Percentiles rank a stretch among this genome's conserved stretches.
phyloP scores from a whole-genome alignment of 2,797 vertebrate genomes.

The Lagocephalus sceleratus region DNA sequence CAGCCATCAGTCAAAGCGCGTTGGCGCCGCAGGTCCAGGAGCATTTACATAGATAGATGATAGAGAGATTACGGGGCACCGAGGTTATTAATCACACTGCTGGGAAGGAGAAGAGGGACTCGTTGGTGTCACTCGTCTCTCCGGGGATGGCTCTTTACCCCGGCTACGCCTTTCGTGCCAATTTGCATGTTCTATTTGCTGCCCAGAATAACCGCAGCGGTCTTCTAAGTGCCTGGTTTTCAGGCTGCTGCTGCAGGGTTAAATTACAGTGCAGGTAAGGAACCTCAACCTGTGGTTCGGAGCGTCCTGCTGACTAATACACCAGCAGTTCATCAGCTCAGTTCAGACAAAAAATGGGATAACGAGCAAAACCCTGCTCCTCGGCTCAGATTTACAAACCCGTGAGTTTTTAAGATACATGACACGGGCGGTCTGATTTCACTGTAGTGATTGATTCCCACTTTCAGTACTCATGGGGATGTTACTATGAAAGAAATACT shows the following conservation, averaged over 20 bases:
- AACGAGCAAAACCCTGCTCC: no score
- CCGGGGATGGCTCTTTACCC: conserved; percentile 62
- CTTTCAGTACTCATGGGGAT: no score
- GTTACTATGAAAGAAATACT: no score
- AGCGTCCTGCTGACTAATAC: no score
- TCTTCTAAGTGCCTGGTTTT: conserved; percentile 32
- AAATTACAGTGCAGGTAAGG: conserved; percentile 3
- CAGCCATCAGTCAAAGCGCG: conserved; percentile 74
- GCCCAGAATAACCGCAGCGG: conserved; percentile 39
- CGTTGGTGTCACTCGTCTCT: conserved; percentile 63
- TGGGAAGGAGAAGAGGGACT: conserved; percentile 62
- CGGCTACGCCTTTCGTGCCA: conserved; percentile 61
- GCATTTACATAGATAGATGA: conserved; percentile 81
- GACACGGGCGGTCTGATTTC: no score
- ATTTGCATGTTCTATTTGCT: conserved; percentile 48
- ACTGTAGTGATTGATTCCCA: no score
- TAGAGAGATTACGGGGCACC: conserved; percentile 74
- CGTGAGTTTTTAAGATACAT: no score
- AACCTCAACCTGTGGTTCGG: no score
- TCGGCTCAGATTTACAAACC: no score
- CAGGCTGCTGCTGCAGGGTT: conserved; percentile 36
- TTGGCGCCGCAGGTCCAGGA: conserved; percentile 66
- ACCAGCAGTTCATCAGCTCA: no score
- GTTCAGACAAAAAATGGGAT: no score
- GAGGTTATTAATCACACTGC: conserved; percentile 75